These are phyloP conservation scores for Pycnonotus jocosus DNA, from an alignment of 2,113 vertebrate species.

Conservation along the genomic window DNA sequence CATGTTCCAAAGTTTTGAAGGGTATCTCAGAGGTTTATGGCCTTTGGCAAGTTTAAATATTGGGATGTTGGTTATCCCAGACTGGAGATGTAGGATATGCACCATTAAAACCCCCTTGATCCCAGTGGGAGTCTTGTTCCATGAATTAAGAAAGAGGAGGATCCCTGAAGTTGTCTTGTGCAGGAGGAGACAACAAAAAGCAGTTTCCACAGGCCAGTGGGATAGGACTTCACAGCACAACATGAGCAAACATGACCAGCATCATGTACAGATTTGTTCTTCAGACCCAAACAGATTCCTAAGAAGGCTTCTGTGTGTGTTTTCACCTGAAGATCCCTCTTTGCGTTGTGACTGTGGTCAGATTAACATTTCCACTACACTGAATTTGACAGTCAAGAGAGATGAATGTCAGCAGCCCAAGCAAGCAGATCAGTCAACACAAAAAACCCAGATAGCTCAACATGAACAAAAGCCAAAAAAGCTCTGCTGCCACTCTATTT, in stretches of 20 bases:
- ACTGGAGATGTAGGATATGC: neutral
- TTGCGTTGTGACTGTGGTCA: neutral
- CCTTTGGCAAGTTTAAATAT: neutral
- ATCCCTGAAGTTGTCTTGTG: neutral
- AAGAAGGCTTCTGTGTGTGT: rapidly evolving
- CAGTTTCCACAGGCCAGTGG: neutral
- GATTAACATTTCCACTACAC: neutral
- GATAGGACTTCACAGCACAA: neutral
- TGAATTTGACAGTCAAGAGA: neutral
- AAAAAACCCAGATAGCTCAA: neutral
- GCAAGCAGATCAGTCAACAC: neutral
- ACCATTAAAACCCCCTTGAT: neutral
- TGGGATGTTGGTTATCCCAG: neutral
- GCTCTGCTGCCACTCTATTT: neutral
- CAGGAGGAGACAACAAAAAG: neutral
- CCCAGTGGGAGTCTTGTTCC: neutral
- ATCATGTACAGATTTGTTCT: neutral
- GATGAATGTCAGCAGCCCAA: neutral
- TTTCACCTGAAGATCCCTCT: neutral
- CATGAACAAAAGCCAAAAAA: neutral
- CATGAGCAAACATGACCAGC: neutral
- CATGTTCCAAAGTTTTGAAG: neutral
- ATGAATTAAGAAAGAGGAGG: neutral
- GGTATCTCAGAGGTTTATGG: neutral
- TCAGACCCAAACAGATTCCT: neutral